Evolutionary conservation across 2,888 invertebrate genomes (phyloP), one percentile per base, ranked within the genome.

Genomic region (Polyploca ridens): DNA sequence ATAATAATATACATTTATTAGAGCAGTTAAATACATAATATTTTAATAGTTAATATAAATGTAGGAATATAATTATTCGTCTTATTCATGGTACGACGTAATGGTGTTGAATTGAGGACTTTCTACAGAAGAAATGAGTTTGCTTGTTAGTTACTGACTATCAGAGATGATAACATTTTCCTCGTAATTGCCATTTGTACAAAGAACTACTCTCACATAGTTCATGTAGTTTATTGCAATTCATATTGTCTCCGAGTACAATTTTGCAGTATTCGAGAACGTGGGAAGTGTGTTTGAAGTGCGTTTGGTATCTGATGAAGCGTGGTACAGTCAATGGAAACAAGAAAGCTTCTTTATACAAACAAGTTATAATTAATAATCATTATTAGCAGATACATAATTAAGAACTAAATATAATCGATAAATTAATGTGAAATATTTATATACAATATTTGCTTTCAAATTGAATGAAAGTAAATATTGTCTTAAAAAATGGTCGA

Each of bases 201-300:
- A 41, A 60, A 54, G 54, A 54, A 7, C 71, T 41, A 41, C 13
- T 41, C 41, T 66, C 72, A 72, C 59, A 38, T 38, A n/a, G 57
- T 58, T n/a, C 46, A 59, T 44, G 58, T 38, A 59, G 44, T 41
- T 35, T 19, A 58, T 49, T 54, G 33, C n/a, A 16, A 61, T 61
- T 46, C 64, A 69, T 73, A 79, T 78, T 77, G 78, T 81, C 65
- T 72, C 57, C 46, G 44, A 49, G 66, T 62, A 54, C 10, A 54
- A 54, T 54, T 19, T 54, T 54, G 54, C 54, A 54, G 19, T 58
- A 72, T 74, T 74, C 66, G 66, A 68, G 81, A 70, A 73, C 86
- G 85, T 87, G 87, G 82, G 87, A 87, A 87, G 75, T 86, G 78
- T 86, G 85, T 75, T 74, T 76, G 66, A 75, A 68, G 77, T 82